A percentile compares a stretch with the other conserved stretches of the same genome.
These are phyloP conservation scores for Apaloderma vittatum DNA, from an alignment of 2,113 vertebrate species.

Conservation along the genomic window DNA sequence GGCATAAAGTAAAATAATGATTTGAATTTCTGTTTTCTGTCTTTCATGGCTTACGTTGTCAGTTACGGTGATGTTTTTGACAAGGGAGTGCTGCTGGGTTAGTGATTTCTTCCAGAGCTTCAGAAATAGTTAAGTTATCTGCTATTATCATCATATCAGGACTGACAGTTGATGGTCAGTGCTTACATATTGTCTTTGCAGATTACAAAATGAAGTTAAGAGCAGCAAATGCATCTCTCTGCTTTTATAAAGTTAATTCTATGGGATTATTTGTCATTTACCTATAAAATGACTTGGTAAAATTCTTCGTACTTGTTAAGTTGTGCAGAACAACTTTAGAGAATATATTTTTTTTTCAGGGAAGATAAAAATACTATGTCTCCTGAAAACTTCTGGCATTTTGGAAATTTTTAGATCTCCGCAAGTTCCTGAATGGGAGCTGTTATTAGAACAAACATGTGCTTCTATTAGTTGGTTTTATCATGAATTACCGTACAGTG, in stretches of 20 bases:
- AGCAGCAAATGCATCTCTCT: background rate
- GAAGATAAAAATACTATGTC: background rate
- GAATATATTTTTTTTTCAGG: background rate
- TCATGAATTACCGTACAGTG: background rate
- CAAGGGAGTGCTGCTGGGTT: slow-evolving; percentile 74
- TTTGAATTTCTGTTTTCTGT: slow-evolving; percentile 75
- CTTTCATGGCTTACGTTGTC: slow-evolving; percentile 59
- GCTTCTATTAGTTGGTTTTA: background rate
- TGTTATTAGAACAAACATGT: background rate
- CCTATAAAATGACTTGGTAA: background rate
- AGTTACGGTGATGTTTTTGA: slow-evolving; percentile 75
- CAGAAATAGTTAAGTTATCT: slow-evolving; percentile 71
- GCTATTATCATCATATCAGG: slow-evolving; percentile 28
- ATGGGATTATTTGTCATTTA: background rate
- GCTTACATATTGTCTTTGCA: slow-evolving; percentile 50
- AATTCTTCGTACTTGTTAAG: background rate
- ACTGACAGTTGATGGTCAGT: slow-evolving; percentile 62
- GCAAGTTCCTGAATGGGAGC: background rate
- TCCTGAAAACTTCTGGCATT: background rate
- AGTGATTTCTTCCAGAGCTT: slow-evolving; percentile 67
- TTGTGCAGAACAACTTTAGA: background rate
- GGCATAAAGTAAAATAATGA: slow-evolving; percentile 63
- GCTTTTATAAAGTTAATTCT: background rate
- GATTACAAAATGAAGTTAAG: slow-evolving; percentile 26
- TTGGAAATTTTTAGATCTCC: background rate